Percentiles rank a stretch among this genome's conserved stretches.
These are phyloP conservation scores for Lepidostoma basale DNA, from an alignment of 1,140 invertebrate genomes.

Conservation along the genomic window DNA sequence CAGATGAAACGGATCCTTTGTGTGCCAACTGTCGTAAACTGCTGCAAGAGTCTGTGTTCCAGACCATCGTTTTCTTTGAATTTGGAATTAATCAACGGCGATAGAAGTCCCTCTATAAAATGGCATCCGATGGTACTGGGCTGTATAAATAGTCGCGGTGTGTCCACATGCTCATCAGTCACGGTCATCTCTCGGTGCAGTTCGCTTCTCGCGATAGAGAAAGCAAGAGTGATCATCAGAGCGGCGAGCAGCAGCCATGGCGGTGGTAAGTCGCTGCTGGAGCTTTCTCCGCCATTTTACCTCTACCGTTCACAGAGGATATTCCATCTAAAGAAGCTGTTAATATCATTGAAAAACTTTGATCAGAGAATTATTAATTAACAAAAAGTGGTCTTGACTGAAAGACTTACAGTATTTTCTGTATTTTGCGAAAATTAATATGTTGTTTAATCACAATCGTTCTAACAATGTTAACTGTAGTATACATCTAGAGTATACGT, in stretches of 20 bases:
- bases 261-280: background rate
- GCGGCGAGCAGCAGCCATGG: background rate
- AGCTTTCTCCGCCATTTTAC: too few species aligned
- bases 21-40: background rate
- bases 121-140: background rate
- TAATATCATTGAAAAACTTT: too few species aligned
- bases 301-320: too few species aligned
- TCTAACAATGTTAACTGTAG: too few species aligned
- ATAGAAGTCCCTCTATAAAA: background rate
- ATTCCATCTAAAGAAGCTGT: too few species aligned
- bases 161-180: background rate
- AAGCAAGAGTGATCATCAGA: background rate
- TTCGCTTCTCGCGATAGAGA: background rate
- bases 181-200: constrained; percentile 5
- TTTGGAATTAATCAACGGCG: background rate
- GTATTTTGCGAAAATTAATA: too few species aligned
- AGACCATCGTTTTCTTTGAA: background rate
- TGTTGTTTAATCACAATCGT: too few species aligned
- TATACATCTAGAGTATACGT: too few species aligned
- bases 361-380: too few species aligned
- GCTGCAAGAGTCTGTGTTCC: background rate
- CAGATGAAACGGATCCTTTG: constrained; percentile 1
- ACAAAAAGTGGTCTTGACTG: too few species aligned
- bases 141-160: constrained; percentile 18
- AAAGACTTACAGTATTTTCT: too few species aligned